Conservation (phyloP, 2,888 invertebrate species). For the Pollenia labialis region DNA sequence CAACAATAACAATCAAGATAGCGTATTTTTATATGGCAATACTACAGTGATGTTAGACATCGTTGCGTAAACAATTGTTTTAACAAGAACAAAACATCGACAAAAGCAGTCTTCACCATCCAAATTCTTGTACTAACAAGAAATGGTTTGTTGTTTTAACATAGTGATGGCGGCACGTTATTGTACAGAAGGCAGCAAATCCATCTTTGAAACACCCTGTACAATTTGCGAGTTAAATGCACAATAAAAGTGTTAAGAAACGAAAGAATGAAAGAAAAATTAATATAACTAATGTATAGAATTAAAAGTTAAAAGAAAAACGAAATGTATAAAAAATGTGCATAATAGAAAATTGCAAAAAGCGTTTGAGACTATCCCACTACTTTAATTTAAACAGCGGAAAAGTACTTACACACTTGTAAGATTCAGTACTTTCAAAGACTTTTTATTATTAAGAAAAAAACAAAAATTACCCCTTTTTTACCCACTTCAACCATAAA, state of each 20-base stretch:
- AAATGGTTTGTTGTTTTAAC: too few species aligned
- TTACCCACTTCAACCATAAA: neutral
- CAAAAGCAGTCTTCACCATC: too few species aligned
- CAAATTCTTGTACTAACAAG: too few species aligned
- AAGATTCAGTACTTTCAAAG: constrained; percentile 14
- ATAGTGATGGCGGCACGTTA: too few species aligned
- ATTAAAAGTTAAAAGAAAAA: constrained; percentile 16
- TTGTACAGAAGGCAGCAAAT: too few species aligned
- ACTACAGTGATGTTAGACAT: too few species aligned
- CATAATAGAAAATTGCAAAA: constrained; percentile 7
- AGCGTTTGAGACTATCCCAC: constrained; percentile 34
- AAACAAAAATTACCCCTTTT: neutral
- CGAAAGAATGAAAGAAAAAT: neutral
- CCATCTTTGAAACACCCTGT: too few species aligned
- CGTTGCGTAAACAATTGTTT: too few species aligned
- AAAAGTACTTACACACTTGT: constrained; percentile 41
- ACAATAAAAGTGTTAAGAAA: constrained; percentile 12
- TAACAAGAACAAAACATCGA: too few species aligned
- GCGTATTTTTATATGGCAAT: too few species aligned
- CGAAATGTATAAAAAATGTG: constrained; percentile 13
- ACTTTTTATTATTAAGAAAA: neutral
- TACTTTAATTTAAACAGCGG: constrained; percentile 35
- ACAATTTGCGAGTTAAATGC: constrained; percentile 35
- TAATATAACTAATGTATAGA: neutral
- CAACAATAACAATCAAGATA: too few species aligned